These are phyloP conservation scores for Scelioninae gen. 1 DNA, from an alignment of 2,888 invertebrate species.

Conservation along the genomic window DNA sequence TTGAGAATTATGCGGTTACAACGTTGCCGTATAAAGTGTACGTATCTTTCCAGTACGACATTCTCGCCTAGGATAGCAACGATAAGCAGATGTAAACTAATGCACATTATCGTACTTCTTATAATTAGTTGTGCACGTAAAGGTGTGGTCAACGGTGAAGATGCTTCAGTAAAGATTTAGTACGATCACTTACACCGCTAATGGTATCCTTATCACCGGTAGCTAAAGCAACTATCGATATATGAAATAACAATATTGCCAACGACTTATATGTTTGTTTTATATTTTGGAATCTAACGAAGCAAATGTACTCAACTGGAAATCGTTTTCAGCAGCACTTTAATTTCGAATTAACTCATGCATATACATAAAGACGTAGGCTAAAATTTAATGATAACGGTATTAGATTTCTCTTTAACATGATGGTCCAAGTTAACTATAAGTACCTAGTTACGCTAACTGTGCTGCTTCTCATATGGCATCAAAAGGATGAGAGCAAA, in stretches of 20 bases:
- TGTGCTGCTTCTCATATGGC: neutral
- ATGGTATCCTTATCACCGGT: slow-evolving; percentile 51
- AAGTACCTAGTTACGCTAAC: neutral
- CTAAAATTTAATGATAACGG: slow-evolving; percentile 13
- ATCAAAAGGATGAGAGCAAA: too few species aligned
- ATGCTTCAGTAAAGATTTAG: slow-evolving; percentile 44
- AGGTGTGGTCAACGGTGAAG: slow-evolving; percentile 37
- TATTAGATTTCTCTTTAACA: neutral
- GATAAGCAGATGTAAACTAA: slow-evolving; percentile 44
- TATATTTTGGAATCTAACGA: neutral
- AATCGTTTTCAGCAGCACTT: neutral
- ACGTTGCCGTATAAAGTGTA: slow-evolving; percentile 38
- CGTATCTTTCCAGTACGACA: slow-evolving; percentile 29
- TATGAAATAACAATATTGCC: slow-evolving; percentile 13
- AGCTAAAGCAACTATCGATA: slow-evolving; percentile 40
- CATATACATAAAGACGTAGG: slow-evolving; percentile 21
- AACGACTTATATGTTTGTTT: neutral
- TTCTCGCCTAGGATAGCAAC: slow-evolving; percentile 26
- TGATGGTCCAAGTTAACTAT: neutral
- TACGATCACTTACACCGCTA: slow-evolving; percentile 23
- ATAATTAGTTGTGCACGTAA: slow-evolving; percentile 23
- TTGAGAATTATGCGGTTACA: slow-evolving; percentile 57
- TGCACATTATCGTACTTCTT: slow-evolving; percentile 51
- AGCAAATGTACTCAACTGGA: neutral
- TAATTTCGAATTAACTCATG: slow-evolving; percentile 1